A percentile compares a stretch with the other conserved stretches of the same genome.
Conservation (phyloP, 2,113 vertebrate species). For the Turdus rufiventris region DNA sequence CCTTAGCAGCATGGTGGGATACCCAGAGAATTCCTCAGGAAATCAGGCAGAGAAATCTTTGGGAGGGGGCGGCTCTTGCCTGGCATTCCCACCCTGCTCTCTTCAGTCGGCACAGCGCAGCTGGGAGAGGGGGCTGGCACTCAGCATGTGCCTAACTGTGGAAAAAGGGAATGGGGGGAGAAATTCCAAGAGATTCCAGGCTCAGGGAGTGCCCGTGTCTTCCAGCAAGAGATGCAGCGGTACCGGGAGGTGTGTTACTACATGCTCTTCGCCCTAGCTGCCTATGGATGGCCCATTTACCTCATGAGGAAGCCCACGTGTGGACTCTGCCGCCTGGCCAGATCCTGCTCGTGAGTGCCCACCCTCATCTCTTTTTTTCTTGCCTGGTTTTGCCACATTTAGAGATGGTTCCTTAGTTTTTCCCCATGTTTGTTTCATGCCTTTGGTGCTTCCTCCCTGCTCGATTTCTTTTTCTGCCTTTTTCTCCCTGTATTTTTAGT, state of each 20-base stretch:
- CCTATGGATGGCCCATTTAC: conserved; percentile 99
- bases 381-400: not conserved
- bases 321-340: conserved; percentile 90
- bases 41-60: not conserved
- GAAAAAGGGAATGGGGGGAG: not conserved
- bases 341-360: conserved; percentile 93
- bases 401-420: not conserved
- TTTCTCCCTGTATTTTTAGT: not conserved
- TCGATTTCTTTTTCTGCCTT: not conserved
- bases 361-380: not conserved
- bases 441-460: not conserved
- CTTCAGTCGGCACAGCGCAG: not conserved
- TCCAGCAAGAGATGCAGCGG: conserved; percentile 92
- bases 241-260: conserved; percentile 99
- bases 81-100: not conserved
- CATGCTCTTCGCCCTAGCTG: conserved; percentile 97
- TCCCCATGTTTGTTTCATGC: rapidly evolving
- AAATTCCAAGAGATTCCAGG: not conserved
- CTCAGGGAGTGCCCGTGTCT: conserved; percentile 15
- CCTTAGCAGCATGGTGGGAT: not conserved
- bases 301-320: conserved; percentile 95
- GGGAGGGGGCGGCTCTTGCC: not conserved
- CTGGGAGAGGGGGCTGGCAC: not conserved
- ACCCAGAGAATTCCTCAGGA: not conserved
- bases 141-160: rapidly evolving